Conservation (phyloP, 2,797 vertebrate genomes). For the Chelonia mydas region DNA sequence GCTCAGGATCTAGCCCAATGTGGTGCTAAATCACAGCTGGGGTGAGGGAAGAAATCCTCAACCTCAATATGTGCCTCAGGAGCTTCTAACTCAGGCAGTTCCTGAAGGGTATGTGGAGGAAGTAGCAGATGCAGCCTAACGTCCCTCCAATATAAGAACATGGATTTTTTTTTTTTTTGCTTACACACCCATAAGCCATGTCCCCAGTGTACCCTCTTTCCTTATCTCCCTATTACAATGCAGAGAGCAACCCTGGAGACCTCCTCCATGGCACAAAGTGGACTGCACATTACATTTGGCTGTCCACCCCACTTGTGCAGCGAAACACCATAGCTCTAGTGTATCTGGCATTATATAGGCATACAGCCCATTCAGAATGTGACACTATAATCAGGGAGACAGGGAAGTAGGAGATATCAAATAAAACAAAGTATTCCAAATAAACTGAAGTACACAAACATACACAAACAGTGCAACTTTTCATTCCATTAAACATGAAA, state of each 20-base stretch:
- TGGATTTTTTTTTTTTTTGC: not conserved
- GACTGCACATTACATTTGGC: not conserved
- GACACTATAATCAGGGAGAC: not conserved
- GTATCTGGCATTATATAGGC: not conserved
- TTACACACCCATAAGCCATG: not conserved
- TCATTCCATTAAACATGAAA: not conserved
- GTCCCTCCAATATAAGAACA: not conserved
- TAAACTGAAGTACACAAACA: not conserved
- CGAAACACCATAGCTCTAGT: not conserved
- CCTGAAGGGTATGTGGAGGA: not conserved
- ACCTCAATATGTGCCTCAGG: not conserved
- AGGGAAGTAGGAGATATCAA: not conserved
- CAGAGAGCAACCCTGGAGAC: not conserved
- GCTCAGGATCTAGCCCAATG: not conserved
- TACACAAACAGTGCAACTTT: not conserved
- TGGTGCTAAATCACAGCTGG: not conserved
- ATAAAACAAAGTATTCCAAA: not conserved
- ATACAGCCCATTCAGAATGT: not conserved
- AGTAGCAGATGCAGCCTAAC: accelerated
- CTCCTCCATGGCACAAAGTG: not conserved
- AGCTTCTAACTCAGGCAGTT: not conserved
- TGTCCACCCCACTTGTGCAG: not conserved
- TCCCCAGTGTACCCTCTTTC: not conserved
- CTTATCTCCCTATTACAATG: not conserved
- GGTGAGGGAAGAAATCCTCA: not conserved